Percentiles rank a stretch among this genome's conserved stretches.
These are phyloP conservation scores for Cephalopterus ornatus DNA, from an alignment of 2,113 vertebrate genomes.

Conservation along the genomic window DNA sequence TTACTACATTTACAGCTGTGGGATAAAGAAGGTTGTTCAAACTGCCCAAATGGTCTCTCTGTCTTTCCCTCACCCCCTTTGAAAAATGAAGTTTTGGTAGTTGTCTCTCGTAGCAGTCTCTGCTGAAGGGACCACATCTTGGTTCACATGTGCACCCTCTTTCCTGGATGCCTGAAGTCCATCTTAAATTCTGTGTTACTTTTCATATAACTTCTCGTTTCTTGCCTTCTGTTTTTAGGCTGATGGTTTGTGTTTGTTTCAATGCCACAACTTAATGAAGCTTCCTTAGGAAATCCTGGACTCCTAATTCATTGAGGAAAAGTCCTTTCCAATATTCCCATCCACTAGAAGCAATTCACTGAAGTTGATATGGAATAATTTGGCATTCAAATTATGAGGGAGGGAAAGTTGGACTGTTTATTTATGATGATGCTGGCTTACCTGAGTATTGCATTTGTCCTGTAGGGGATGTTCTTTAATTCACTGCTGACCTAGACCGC, in stretches of 20 bases:
- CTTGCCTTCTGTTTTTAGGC: not conserved
- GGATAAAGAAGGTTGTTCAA: not conserved
- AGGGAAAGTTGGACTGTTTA: not conserved
- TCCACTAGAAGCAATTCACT: not conserved
- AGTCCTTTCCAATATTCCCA: not conserved
- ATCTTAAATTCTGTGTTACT: not conserved
- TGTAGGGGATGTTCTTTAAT: not conserved
- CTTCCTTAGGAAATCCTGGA: not conserved
- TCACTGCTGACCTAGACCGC: not conserved
- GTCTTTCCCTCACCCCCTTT: fast-evolving
- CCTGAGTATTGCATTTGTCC: not conserved
- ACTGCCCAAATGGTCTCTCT: not conserved
- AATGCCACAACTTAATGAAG: not conserved
- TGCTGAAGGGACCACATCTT: not conserved
- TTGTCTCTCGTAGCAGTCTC: not conserved
- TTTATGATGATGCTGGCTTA: not conserved
- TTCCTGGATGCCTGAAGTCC: not conserved
- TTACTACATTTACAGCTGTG: not conserved
- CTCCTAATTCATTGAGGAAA: not conserved
- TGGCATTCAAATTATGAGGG: not conserved
- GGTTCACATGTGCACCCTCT: fast-evolving
- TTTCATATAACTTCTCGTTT: not conserved
- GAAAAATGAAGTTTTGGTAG: not conserved
- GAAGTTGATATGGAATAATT: not conserved
- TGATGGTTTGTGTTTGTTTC: not conserved